Evolutionary conservation across 2,797 vertebrate genomes (phyloP).

Genomic region (Merluccius polli): DNA sequence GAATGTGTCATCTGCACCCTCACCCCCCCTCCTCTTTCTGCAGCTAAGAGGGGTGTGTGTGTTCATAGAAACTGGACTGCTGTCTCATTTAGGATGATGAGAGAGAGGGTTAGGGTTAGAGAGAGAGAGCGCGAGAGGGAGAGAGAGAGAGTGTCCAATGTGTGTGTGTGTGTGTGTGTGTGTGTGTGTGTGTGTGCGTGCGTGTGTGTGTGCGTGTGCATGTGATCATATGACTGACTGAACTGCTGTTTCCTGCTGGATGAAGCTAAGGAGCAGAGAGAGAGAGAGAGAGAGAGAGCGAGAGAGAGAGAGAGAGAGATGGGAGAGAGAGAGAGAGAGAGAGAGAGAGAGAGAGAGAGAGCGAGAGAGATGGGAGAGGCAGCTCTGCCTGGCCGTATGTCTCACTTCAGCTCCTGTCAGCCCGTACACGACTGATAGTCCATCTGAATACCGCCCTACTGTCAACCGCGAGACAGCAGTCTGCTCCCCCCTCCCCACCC

Average conservation of each 20-base stretch:
- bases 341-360: conserved; percentile 4
- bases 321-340: conserved; percentile 7
- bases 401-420: conserved; percentile 70
- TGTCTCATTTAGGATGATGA: conserved; percentile 18
- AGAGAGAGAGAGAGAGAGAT: conserved; percentile 24
- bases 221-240: not conserved
- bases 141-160: not conserved
- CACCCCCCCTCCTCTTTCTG: conserved; percentile 4
- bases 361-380: conserved; percentile 53
- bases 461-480: conserved; percentile 62
- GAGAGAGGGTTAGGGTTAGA: conserved; percentile 4
- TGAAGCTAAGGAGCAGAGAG: not conserved
- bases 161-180: not conserved
- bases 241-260: not conserved
- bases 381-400: conserved; percentile 53
- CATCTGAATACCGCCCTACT: conserved; percentile 60
- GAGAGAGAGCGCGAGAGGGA: not conserved
- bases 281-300: conserved; percentile 9
- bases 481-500: conserved; percentile 7
- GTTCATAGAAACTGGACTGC: conserved; percentile 20
- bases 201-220: too few species aligned
- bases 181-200: not conserved
- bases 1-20: conserved; percentile 56
- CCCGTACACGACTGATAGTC: conserved; percentile 65
- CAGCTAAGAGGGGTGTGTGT: conserved; percentile 40